Percentiles rank a stretch among this genome's conserved stretches.
Evolutionary conservation across 2,888 invertebrate species (phyloP).

Genomic region (Ptilodon capucinus): DNA sequence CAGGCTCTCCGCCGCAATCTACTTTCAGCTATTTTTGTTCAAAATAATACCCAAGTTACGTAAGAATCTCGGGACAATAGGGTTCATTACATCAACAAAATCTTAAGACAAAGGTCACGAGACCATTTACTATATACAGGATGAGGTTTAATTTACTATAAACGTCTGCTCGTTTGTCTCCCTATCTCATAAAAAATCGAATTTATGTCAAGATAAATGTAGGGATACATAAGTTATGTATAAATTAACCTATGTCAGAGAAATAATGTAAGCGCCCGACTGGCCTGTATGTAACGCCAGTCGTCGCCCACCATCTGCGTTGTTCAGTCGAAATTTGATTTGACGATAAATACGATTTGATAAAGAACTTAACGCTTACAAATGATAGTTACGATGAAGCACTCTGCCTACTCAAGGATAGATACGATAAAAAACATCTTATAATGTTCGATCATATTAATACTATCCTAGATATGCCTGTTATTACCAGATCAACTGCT

Average conservation of each 20-base stretch:
- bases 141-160: constrained; percentile 6
- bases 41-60: constrained; percentile 13
- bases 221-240: too few species aligned
- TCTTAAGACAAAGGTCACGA: constrained; percentile 24
- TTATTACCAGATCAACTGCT: neutral
- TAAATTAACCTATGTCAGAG: too few species aligned
- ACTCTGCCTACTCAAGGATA: constrained; percentile 5
- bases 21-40: neutral
- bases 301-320: too few species aligned
- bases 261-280: too few species aligned
- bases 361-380: constrained; percentile 16
- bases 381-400: constrained; percentile 10
- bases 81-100: constrained; percentile 24
- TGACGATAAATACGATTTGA: constrained; percentile 12
- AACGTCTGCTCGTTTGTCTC: too few species aligned
- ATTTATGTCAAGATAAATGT: too few species aligned
- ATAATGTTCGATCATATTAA: constrained; percentile 10
- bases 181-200: too few species aligned
- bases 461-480: constrained; percentile 3
- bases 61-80: constrained; percentile 25
- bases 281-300: too few species aligned
- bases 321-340: too few species aligned
- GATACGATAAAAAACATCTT: constrained; percentile 11
- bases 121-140: constrained; percentile 11
- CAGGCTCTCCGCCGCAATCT: neutral